These are phyloP conservation scores for Strix aluco DNA, from an alignment of 2,113 vertebrate genomes.

Conservation along the genomic window DNA sequence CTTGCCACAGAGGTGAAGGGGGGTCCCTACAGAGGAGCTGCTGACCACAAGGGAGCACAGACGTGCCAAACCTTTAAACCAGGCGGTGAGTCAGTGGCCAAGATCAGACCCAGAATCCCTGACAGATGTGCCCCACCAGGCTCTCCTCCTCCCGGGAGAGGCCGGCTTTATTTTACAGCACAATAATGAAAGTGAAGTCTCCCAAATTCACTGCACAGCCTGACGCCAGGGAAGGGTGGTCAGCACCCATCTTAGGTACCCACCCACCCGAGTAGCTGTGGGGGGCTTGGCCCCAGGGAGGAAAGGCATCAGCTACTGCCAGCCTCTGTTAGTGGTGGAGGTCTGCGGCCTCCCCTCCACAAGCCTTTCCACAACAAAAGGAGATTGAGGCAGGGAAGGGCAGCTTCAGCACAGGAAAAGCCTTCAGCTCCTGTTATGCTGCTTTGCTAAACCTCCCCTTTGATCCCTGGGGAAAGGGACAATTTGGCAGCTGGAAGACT, in stretches of 20 bases:
- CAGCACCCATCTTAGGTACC: not conserved
- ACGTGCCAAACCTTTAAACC: not conserved
- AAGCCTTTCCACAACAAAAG: not conserved
- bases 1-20: no score
- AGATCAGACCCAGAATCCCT: not conserved
- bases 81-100: not conserved
- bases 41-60: not conserved
- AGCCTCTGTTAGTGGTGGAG: not conserved
- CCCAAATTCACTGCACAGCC: not conserved
- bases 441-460: conserved; percentile 18
- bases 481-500: conserved; percentile 37
- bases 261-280: rapidly evolving
- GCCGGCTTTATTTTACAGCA: not conserved
- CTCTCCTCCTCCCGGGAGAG: not conserved
- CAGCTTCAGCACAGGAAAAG: conserved; percentile 46
- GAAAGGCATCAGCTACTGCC: not conserved
- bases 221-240: not conserved
- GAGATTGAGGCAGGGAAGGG: conserved; percentile 29
- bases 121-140: not conserved
- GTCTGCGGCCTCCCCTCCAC: not conserved
- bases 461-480: conserved; percentile 54
- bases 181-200: rapidly evolving
- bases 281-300: not conserved
- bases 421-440: not conserved
- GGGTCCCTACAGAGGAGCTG: not conserved